Percentiles rank a stretch among this genome's conserved stretches.
These are phyloP conservation scores for Lasaia peninsularis DNA, from an alignment of 1,140 invertebrate genomes.

Conservation along the genomic window DNA sequence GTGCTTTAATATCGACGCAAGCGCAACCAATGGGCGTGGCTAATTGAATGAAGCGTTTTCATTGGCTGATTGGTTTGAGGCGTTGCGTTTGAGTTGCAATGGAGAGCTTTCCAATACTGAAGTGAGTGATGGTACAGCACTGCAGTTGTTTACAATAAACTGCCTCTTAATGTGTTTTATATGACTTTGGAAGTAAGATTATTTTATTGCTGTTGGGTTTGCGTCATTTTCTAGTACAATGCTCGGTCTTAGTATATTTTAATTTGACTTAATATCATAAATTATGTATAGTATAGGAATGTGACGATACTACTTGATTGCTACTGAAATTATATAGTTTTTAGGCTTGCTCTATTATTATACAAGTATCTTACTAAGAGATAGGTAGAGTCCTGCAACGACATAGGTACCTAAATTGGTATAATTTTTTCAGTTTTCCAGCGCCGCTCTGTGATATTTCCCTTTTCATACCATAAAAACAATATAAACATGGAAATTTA, in stretches of 20 bases:
- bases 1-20: conserved; percentile 37
- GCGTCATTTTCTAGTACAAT: conserved; percentile 35
- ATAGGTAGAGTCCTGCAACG: too few species aligned
- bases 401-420: too few species aligned
- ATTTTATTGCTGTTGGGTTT: conserved; percentile 58
- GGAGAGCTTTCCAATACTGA: conserved; percentile 52
- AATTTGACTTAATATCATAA: too few species aligned
- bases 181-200: conserved; percentile 62
- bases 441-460: too few species aligned
- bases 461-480: too few species aligned
- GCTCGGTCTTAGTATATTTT: background rate
- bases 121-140: conserved; percentile 61
- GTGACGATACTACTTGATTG: too few species aligned
- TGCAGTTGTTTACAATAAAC: conserved; percentile 72
- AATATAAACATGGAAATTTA: too few species aligned
- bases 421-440: too few species aligned
- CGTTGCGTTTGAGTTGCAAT: conserved; percentile 42
- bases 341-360: too few species aligned
- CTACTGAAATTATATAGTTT: too few species aligned
- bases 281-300: too few species aligned
- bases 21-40: conserved; percentile 60
- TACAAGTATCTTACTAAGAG: too few species aligned
- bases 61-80: conserved; percentile 47
- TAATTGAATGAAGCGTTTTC: conserved; percentile 25
- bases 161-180: conserved; percentile 73